A percentile compares a stretch with the other conserved stretches of the same genome.
Conservation (phyloP, 1,140 invertebrate genomes). For the Pararge aegeria region DNA sequence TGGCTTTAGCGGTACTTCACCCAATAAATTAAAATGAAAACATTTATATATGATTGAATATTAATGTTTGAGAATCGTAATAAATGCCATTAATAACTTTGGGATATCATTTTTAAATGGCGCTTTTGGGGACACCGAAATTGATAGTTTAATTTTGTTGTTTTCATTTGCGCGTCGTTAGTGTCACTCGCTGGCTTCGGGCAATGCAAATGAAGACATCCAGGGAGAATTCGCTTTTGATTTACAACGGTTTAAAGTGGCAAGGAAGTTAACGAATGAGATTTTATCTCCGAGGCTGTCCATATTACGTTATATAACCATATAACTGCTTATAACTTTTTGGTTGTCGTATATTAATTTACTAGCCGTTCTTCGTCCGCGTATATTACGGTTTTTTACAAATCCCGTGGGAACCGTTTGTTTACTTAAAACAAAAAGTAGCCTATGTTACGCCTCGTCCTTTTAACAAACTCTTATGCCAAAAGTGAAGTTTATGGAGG, state of each 20-base stretch:
- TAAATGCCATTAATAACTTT: slow-evolving; percentile 49
- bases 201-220: slow-evolving; percentile 75
- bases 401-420: no score
- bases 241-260: slow-evolving; percentile 57
- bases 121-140: slow-evolving; percentile 63
- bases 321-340: not conserved
- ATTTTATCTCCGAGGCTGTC: slow-evolving; percentile 17
- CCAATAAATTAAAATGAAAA: slow-evolving; percentile 36
- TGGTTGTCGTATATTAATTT: not conserved
- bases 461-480: no score
- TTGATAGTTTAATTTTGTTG: slow-evolving; percentile 74
- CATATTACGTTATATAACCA: not conserved
- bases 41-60: slow-evolving; percentile 44
- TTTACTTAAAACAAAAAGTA: no score
- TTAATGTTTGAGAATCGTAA: slow-evolving; percentile 46
- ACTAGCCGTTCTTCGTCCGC: no score
- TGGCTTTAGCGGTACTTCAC: slow-evolving; percentile 26
- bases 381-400: no score
- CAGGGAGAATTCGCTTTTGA: slow-evolving; percentile 59
- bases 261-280: slow-evolving; percentile 27
- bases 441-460: no score
- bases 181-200: slow-evolving; percentile 55
- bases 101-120: slow-evolving; percentile 60
- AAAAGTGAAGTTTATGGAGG: no score
- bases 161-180: slow-evolving; percentile 71